A percentile compares a stretch with the other conserved stretches of the same genome.
phyloP scores from a whole-genome alignment of 1,140 invertebrate species.

The Magallana angulata region DNA sequence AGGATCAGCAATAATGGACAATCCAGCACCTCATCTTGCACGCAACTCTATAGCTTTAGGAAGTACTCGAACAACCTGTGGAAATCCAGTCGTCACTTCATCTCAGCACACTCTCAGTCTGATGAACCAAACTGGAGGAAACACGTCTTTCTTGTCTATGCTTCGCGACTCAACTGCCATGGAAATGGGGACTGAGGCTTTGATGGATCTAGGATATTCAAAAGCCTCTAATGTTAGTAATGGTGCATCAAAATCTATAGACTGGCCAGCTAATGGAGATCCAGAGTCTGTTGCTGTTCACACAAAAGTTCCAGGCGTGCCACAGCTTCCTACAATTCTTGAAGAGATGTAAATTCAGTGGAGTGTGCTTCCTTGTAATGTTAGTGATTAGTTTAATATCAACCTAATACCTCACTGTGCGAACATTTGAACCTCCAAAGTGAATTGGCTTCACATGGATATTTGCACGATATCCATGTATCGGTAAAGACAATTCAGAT shows the following conservation, averaged over 20 bases:
- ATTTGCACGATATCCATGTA: too few relatives aligned
- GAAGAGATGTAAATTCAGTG: background rate
- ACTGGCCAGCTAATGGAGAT: background rate
- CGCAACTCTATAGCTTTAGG: background rate
- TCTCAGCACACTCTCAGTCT: background rate
- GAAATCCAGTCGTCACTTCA: background rate
- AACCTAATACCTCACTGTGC: too few relatives aligned
- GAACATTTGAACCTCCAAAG: too few relatives aligned
- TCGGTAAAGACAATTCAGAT: too few relatives aligned
- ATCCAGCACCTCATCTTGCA: background rate
- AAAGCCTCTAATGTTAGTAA: background rate
- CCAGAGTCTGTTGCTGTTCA: too few relatives aligned
- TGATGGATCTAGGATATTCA: background rate
- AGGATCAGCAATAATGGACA: background rate
- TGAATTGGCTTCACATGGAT: too few relatives aligned
- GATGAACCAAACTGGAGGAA: background rate
- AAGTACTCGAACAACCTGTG: background rate
- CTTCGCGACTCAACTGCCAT: background rate
- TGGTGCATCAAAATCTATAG: background rate
- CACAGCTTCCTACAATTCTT: background rate
- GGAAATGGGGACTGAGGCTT: background rate
- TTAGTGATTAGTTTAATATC: too few relatives aligned
- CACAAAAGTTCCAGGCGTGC: background rate
- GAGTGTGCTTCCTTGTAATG: background rate
- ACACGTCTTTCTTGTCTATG: background rate